A percentile compares a stretch with the other conserved stretches of the same genome.
Conservation (phyloP, 2,888 invertebrate genomes). For the Steromphala cineraria region DNA sequence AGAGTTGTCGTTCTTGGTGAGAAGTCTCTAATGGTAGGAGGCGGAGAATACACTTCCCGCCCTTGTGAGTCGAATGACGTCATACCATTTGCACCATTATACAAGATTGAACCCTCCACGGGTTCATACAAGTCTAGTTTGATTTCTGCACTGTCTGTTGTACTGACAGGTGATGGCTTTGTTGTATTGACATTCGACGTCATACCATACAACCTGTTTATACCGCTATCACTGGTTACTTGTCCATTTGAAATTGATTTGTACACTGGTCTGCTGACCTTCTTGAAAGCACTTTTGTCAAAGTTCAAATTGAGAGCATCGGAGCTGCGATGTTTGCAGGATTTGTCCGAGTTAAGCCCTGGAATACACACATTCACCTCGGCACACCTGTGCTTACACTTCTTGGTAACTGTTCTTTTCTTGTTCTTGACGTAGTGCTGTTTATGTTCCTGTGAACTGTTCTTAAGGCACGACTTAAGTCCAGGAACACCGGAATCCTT, state of each 20-base stretch:
- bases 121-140: background rate
- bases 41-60: constrained; percentile 30
- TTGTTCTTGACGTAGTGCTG: background rate
- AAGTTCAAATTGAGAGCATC: background rate
- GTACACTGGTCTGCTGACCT: background rate
- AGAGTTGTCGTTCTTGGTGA: background rate
- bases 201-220: background rate
- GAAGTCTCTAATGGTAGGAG: constrained; percentile 22
- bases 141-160: background rate
- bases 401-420: background rate
- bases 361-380: too few species aligned
- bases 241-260: too few species aligned
- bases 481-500: background rate
- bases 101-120: background rate
- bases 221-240: too few species aligned
- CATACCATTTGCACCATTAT: background rate
- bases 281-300: background rate
- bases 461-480: background rate
- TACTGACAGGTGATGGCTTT: background rate
- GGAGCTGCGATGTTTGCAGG: background rate
- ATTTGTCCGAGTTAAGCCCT: background rate
- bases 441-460: background rate
- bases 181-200: too few species aligned
- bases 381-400: background rate
- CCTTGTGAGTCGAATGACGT: background rate